Conservation (phyloP, 2,888 invertebrate species). For the Hemithea aestivaria region DNA sequence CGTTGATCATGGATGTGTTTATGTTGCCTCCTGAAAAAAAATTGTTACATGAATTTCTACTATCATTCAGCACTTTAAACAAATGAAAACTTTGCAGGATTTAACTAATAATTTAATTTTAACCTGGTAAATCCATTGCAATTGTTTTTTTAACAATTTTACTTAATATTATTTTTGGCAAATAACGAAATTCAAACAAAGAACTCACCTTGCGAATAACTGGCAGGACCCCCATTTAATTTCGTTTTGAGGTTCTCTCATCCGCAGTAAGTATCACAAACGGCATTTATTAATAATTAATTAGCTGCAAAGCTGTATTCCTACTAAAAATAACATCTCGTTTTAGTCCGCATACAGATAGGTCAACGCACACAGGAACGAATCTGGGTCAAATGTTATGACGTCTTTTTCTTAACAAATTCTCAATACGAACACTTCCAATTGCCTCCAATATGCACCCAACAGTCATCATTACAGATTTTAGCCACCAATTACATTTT, state of each 20-base stretch:
- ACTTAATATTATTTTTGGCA: no score
- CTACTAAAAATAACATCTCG: slow-evolving; percentile 75
- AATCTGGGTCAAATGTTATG: slow-evolving; percentile 74
- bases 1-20: slow-evolving; percentile 16
- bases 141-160: no score
- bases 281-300: slow-evolving; percentile 74
- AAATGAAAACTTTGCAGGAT: no score
- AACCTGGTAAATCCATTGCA: no score
- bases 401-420: slow-evolving; percentile 46
- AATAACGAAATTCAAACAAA: no score
- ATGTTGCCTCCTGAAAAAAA: slow-evolving; percentile 9
- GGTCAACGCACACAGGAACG: slow-evolving; percentile 72
- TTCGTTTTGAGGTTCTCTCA: slow-evolving; percentile 41
- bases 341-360: slow-evolving; percentile 72
- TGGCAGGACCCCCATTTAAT: slow-evolving; percentile 43
- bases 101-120: no score
- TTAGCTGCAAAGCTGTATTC: slow-evolving; percentile 75
- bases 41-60: neutral
- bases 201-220: slow-evolving; percentile 56
- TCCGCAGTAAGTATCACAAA: slow-evolving; percentile 45
- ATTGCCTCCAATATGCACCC: slow-evolving; percentile 27
- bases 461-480: slow-evolving; percentile 32
- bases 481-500: slow-evolving; percentile 30
- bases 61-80: no score
- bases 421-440: slow-evolving; percentile 26